These are phyloP conservation scores for Anser cygnoides DNA, from an alignment of 2,113 vertebrate genomes.

Conservation along the genomic window DNA sequence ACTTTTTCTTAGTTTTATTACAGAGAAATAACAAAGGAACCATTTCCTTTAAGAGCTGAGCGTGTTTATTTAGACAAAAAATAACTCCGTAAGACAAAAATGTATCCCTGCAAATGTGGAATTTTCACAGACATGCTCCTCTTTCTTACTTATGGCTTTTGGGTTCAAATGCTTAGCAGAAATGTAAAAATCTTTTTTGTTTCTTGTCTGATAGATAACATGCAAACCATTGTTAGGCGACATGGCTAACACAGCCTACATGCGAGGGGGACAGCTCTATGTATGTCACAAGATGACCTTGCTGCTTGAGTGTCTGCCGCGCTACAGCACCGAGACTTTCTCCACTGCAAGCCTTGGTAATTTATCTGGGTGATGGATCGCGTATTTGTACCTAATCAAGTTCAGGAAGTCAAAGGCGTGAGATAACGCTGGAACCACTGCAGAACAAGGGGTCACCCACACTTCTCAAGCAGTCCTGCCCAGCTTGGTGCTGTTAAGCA, in stretches of 20 bases:
- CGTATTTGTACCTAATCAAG: not conserved
- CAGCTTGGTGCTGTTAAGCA: not conserved
- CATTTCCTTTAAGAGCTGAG: not conserved
- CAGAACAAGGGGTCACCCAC: fast-evolving
- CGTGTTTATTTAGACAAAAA: not conserved
- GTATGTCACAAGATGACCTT: not conserved
- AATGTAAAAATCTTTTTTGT: not conserved
- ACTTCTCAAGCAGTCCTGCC: not conserved
- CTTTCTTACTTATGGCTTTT: not conserved
- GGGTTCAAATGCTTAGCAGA: not conserved
- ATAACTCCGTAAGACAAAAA: not conserved
- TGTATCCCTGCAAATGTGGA: not conserved
- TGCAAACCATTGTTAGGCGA: not conserved
- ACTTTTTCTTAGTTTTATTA: not conserved
- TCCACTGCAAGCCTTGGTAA: not conserved
- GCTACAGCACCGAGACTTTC: not conserved
- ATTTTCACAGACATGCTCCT: not conserved
- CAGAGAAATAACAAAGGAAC: not conserved
- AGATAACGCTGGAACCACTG: fast-evolving
- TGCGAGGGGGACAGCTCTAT: not conserved
- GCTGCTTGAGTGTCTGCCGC: not conserved
- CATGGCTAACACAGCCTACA: not conserved
- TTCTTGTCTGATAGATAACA: not conserved
- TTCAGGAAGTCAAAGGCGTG: not conserved
- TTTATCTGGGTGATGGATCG: not conserved